These are phyloP conservation scores for Ailuropoda melanoleuca DNA, from an alignment of 2,113 vertebrate genomes.

Conservation along the genomic window DNA sequence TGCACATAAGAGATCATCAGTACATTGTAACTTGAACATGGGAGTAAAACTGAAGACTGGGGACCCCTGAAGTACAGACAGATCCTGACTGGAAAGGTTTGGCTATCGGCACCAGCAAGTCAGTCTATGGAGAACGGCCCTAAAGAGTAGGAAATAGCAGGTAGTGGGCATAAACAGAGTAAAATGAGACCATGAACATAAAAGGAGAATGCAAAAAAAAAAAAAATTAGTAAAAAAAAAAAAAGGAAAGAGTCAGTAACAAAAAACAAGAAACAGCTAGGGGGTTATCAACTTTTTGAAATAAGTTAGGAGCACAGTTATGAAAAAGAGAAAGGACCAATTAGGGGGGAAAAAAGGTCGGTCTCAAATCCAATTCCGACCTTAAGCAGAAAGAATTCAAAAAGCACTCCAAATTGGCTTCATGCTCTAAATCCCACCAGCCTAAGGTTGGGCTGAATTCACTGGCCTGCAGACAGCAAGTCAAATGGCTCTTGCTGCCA, in stretches of 20 bases:
- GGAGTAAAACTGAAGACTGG: neutral
- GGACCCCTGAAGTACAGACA: neutral
- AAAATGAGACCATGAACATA: neutral
- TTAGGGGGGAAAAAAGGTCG: neutral
- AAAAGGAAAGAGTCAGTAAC: neutral
- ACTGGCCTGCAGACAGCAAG: neutral
- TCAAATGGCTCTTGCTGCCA: neutral
- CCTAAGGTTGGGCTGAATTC: neutral
- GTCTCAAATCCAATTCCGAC: neutral
- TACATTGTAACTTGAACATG: neutral
- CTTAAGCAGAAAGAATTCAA: slow-evolving; percentile 16
- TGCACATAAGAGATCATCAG: neutral
- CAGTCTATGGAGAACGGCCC: neutral
- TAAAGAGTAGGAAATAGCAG: neutral
- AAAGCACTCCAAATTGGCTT: neutral
- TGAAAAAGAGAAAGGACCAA: neutral
- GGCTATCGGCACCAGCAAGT: neutral
- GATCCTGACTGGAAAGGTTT: neutral
- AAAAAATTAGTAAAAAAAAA: neutral
- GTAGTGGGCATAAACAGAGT: neutral
- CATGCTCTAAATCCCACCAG: neutral
- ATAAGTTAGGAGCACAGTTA: neutral
- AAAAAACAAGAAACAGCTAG: neutral
- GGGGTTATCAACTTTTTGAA: neutral
- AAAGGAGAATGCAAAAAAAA: neutral